A percentile compares a stretch with the other conserved stretches of the same genome.
Conservation (phyloP, 2,888 invertebrate genomes). For the Phyllotreta cruciferae region DNA sequence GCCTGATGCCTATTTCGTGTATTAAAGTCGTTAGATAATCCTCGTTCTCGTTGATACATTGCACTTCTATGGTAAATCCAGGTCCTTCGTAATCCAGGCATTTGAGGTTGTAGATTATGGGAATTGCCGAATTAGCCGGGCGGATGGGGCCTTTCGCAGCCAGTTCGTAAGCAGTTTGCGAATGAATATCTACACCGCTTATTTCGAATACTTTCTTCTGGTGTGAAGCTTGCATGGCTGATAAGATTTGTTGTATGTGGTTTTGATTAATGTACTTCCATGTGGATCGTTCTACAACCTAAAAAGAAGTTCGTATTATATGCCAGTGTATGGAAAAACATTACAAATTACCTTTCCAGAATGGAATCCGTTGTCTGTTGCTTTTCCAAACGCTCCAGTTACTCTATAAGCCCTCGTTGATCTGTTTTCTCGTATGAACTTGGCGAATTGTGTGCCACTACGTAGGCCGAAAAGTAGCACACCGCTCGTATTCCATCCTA, state of each 20-base stretch:
- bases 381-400: slow-evolving; percentile 76
- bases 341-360: slow-evolving; percentile 74
- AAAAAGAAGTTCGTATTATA: slow-evolving; percentile 8
- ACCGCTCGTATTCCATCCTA: slow-evolving; percentile 75
- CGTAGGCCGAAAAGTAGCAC: slow-evolving; percentile 80
- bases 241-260: slow-evolving; percentile 76
- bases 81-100: slow-evolving; percentile 84
- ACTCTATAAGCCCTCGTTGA: slow-evolving; percentile 76
- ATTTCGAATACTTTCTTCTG: slow-evolving; percentile 84
- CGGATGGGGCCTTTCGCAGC: slow-evolving; percentile 83
- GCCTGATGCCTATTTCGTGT: slow-evolving; percentile 81
- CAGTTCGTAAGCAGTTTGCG: slow-evolving; percentile 89
- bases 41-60: slow-evolving; percentile 85
- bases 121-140: slow-evolving; percentile 72
- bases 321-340: no score
- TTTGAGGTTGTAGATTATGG: slow-evolving; percentile 85
- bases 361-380: slow-evolving; percentile 76
- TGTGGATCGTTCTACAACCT: slow-evolving; percentile 71
- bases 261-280: slow-evolving; percentile 73
- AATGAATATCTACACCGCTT: slow-evolving; percentile 81
- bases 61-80: slow-evolving; percentile 86
- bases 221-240: slow-evolving; percentile 84
- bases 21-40: slow-evolving; percentile 78
- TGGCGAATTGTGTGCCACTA: slow-evolving; percentile 66
- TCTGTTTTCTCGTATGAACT: slow-evolving; percentile 66